phyloP scores from a whole-genome alignment of 2,797 vertebrate genomes.

The Valencia hispanica region DNA sequence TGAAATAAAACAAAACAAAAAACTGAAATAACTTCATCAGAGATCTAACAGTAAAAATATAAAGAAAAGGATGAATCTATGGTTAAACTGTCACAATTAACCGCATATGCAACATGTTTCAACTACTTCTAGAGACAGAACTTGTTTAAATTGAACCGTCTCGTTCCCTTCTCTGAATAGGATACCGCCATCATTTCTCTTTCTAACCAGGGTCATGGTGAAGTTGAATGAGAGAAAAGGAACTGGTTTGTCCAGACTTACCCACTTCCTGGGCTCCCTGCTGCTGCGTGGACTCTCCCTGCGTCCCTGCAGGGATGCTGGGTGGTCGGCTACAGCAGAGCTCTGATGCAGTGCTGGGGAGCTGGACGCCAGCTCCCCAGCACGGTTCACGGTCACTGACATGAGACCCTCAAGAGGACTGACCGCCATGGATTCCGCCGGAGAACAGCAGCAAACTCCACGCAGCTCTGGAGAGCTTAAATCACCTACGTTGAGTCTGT shows the following conservation, averaged over 20 bases:
- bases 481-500: neutral
- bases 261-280: constrained; percentile 72
- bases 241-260: constrained; percentile 57
- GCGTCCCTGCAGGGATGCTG: constrained; percentile 33
- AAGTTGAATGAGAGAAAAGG: neutral
- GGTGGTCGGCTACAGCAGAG: constrained; percentile 14
- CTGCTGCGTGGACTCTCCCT: constrained; percentile 37
- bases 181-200: neutral
- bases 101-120: neutral
- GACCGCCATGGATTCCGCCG: constrained; percentile 54
- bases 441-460: constrained; percentile 1
- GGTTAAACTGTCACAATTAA: neutral
- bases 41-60: too few species aligned
- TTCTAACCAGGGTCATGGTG: neutral
- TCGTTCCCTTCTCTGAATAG: neutral
- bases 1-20: neutral
- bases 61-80: neutral
- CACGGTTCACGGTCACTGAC: constrained; percentile 51
- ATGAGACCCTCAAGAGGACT: constrained; percentile 66
- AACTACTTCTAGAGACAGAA: neutral
- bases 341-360: constrained; percentile 35
- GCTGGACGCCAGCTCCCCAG: constrained; percentile 47
- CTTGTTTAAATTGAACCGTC: neutral
- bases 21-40: neutral
- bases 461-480: constrained; percentile 11